A percentile compares a stretch with the other conserved stretches of the same genome.
Conservation (phyloP, 2,113 vertebrate genomes). For the Thermophis baileyi region DNA sequence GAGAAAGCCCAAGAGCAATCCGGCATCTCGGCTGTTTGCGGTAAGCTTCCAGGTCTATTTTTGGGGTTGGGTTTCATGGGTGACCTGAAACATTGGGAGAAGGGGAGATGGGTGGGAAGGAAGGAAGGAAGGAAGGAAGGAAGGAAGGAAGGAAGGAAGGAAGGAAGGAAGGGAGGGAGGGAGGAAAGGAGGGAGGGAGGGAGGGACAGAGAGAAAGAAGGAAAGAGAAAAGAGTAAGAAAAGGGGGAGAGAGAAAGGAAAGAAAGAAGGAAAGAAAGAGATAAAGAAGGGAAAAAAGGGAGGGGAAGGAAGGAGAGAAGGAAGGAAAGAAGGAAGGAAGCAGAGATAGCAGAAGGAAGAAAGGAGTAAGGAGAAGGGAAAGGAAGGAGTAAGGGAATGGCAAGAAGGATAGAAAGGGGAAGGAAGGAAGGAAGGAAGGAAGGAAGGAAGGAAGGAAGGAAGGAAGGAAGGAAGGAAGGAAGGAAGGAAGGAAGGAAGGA, state of each 20-base stretch:
- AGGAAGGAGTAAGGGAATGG: neutral
- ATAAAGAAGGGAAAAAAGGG: neutral
- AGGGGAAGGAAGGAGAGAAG: neutral
- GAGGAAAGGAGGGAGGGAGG: neutral
- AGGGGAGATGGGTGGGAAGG: neutral
- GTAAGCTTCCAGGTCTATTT: neutral
- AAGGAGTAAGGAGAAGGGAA: neutral
- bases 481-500: no score
- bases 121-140: neutral
- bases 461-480: neutral
- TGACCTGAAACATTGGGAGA: neutral
- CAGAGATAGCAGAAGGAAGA: neutral
- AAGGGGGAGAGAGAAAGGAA: no score
- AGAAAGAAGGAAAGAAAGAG: neutral
- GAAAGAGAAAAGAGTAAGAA: no score
- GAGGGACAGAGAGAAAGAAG: neutral
- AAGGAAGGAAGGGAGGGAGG: no score
- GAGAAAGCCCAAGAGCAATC: no score
- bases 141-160: neutral
- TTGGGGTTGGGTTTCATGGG: neutral
- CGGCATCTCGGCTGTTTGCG: neutral
- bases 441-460: neutral
- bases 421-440: neutral
- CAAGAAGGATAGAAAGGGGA: neutral
- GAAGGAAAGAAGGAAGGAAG: neutral